A percentile compares a stretch with the other conserved stretches of the same genome.
Conservation (phyloP, 2,797 vertebrate species). For the Etheostoma perlongum region DNA sequence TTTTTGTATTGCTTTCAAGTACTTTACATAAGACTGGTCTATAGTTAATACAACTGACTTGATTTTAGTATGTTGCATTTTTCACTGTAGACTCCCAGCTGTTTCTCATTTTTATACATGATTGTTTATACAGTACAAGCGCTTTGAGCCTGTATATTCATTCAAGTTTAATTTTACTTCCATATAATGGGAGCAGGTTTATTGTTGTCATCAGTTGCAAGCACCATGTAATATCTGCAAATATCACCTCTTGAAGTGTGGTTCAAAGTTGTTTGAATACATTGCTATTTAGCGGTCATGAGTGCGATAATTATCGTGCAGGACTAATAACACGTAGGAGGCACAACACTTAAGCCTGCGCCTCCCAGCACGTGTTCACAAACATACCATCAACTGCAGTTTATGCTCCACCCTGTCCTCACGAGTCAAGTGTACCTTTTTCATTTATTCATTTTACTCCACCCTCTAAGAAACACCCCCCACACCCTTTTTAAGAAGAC, state of each 20-base stretch:
- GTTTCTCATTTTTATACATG: conserved; percentile 17
- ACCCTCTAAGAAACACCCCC: conserved; percentile 11
- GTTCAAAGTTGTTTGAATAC: conserved; percentile 51
- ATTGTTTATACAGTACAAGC: not conserved
- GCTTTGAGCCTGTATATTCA: conserved; percentile 2
- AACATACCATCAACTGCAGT: conserved; percentile 61
- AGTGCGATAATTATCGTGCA: conserved; percentile 64
- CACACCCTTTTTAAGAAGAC: conserved; percentile 55
- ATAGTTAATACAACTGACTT: not conserved
- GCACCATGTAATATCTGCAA: conserved; percentile 48
- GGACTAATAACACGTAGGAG: conserved; percentile 69
- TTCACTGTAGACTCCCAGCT: conserved; percentile 1
- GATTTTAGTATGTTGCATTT: not conserved
- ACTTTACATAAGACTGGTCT: no score
- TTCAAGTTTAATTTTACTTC: conserved; percentile 42
- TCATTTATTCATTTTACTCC: conserved; percentile 46
- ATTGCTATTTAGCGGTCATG: conserved; percentile 63
- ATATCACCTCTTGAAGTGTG: conserved; percentile 52
- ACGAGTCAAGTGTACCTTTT: conserved; percentile 49
- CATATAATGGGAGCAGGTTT: conserved; percentile 13
- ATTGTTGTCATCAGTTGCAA: conserved; percentile 48
- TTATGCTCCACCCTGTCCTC: conserved; percentile 37
- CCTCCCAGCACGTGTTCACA: conserved; percentile 70
- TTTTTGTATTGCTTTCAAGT: no score
- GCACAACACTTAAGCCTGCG: conserved; percentile 57